A percentile compares a stretch with the other conserved stretches of the same genome.
These are phyloP conservation scores for Drosophila erecta DNA, from an alignment of 1,140 invertebrate genomes.

Conservation along the genomic window DNA sequence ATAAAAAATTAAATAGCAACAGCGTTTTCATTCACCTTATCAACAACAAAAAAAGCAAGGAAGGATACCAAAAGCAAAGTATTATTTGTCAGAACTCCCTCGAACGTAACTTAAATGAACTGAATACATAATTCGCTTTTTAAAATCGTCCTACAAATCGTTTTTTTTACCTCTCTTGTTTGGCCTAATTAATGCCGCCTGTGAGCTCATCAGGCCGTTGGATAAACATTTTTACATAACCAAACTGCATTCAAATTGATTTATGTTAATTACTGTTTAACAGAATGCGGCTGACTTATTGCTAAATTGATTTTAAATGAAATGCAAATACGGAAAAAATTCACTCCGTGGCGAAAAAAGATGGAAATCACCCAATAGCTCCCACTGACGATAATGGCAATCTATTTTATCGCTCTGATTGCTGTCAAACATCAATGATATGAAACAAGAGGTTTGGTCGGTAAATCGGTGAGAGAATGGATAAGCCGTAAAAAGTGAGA, in stretches of 20 bases:
- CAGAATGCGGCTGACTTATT: conserved; percentile 68
- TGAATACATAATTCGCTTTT: conserved; percentile 5
- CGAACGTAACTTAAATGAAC: conserved; percentile 2
- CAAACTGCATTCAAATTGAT: conserved; percentile 66
- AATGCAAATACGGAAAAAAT: conserved; percentile 63
- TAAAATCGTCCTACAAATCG: neutral
- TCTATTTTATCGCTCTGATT: conserved; percentile 58
- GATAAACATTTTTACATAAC: conserved; percentile 60
- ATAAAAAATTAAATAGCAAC: conserved; percentile 25
- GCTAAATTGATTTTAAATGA: conserved; percentile 80
- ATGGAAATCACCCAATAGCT: conserved; percentile 38
- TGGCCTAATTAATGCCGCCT: conserved; percentile 58
- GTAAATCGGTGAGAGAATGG: neutral
- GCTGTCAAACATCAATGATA: conserved; percentile 46
- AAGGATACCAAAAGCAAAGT: conserved; percentile 2
- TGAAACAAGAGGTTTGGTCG: neutral
- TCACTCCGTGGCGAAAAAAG: conserved; percentile 17
- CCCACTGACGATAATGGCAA: conserved; percentile 53
- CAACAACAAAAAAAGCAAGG: neutral
- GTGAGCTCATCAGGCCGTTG: conserved; percentile 38
- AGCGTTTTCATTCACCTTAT: too few species aligned
- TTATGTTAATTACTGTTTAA: conserved; percentile 82
- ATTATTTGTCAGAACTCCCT: neutral
- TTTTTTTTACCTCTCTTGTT: neutral
- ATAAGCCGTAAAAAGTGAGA: conserved; percentile 7